Percentiles rank a stretch among this genome's conserved stretches.
Conservation (phyloP, 2,888 invertebrate genomes). For the Carterocephalus palaemon region DNA sequence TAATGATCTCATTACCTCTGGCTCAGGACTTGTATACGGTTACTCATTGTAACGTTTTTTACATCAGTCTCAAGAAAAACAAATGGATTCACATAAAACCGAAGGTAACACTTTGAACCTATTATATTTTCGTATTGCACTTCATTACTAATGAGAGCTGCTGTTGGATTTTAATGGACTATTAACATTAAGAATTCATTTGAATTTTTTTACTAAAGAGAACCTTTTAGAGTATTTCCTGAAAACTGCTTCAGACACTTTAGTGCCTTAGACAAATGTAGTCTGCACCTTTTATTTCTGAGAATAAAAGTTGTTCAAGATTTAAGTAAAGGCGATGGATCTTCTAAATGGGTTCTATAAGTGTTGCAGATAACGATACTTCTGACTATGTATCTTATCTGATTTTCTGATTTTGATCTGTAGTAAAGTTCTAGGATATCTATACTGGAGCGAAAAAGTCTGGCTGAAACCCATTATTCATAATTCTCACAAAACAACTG, state of each 20-base stretch:
- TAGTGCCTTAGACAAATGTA: constrained; percentile 9
- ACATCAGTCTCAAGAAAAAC: neutral
- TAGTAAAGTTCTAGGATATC: too few relatives aligned
- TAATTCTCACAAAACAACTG: too few relatives aligned
- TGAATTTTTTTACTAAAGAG: constrained; percentile 9
- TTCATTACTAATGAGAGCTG: constrained; percentile 11
- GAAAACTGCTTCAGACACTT: constrained; percentile 1
- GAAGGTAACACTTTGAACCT: constrained; percentile 5
- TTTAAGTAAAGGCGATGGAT: too few relatives aligned
- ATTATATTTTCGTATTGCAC: constrained; percentile 17
- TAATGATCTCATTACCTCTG: too few relatives aligned
- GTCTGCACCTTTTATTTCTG: constrained; percentile 10
- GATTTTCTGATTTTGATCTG: too few relatives aligned
- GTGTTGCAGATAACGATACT: too few relatives aligned
- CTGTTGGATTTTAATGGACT: constrained; percentile 14
- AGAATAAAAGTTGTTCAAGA: too few relatives aligned
- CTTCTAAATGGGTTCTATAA: too few relatives aligned
- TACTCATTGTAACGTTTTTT: constrained; percentile 1
- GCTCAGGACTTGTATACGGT: too few relatives aligned
- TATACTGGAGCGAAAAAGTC: too few relatives aligned
- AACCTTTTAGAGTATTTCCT: constrained; percentile 21
- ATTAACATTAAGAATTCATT: constrained; percentile 11
- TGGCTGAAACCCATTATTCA: too few relatives aligned
- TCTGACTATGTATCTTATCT: too few relatives aligned
- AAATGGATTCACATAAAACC: constrained; percentile 10